These are phyloP conservation scores for Piprites chloris DNA, from an alignment of 2,113 vertebrate genomes.

Conservation along the genomic window DNA sequence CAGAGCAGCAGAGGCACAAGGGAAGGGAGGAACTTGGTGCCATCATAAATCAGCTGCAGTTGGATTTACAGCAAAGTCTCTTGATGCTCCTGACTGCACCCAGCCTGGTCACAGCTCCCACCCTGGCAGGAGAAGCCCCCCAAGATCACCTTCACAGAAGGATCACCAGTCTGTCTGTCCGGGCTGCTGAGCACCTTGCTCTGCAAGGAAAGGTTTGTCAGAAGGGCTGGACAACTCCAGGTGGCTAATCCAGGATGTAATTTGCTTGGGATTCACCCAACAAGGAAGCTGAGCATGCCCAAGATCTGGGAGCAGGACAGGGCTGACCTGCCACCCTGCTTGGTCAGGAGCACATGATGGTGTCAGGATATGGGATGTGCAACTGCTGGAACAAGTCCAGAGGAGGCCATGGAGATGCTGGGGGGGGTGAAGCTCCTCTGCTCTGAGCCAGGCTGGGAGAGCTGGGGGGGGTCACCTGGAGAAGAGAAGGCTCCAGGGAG, in stretches of 20 bases:
- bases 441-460: not conserved
- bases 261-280: not conserved
- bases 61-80: not conserved
- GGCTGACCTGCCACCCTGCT: fast-evolving
- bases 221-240: not conserved
- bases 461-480: no score
- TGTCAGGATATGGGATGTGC: not conserved
- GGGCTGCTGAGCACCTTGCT: not conserved
- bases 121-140: not conserved
- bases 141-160: not conserved
- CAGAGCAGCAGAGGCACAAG: not conserved
- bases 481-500: not conserved
- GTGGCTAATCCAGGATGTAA: not conserved
- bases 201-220: not conserved
- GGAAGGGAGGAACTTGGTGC: not conserved
- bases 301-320: not conserved
- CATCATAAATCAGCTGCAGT: not conserved
- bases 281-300: not conserved
- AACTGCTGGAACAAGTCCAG: not conserved
- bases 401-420: not conserved
- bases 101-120: not conserved
- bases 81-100: not conserved
- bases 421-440: not conserved
- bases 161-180: not conserved
- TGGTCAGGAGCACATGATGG: fast-evolving